Evolutionary conservation across 2,888 invertebrate species (phyloP).

Genomic region (Elysia crispata): DNA sequence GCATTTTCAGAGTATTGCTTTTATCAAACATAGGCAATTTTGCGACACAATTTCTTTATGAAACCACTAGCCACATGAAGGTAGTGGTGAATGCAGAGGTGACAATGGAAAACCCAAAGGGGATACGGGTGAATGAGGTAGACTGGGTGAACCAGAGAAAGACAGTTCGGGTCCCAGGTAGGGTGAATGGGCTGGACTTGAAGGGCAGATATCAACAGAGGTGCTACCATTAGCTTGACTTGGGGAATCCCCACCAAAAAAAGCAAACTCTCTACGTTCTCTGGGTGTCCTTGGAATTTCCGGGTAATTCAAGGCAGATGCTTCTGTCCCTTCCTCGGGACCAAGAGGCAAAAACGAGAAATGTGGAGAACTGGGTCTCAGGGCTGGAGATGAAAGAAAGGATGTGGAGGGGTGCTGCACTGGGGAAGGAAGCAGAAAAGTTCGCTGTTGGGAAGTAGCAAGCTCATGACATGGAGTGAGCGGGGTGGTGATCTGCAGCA

Average conservation of each 20-base stretch:
- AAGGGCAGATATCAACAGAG: constrained; percentile 15
- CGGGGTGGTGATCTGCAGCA: constrained; percentile 30
- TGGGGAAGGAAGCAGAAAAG: background rate
- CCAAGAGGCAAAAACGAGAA: constrained; percentile 35
- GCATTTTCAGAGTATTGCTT: too few relatives aligned
- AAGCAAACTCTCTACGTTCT: constrained; percentile 3
- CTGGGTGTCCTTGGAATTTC: constrained; percentile 29
- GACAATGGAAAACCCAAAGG: constrained; percentile 39
- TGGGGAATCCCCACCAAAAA: constrained; percentile 24
- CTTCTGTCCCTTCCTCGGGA: constrained; percentile 2
- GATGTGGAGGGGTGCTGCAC: background rate
- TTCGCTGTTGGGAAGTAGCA: background rate
- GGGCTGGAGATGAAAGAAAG: background rate
- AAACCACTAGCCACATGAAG: constrained; percentile 31
- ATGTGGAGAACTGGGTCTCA: background rate
- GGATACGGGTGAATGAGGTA: constrained; percentile 40
- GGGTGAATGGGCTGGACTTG: background rate
- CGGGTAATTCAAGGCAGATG: background rate
- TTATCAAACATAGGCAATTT: too few relatives aligned
- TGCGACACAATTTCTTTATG: too few relatives aligned
- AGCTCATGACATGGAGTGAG: background rate
- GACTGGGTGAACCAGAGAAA: background rate
- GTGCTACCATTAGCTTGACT: constrained; percentile 14
- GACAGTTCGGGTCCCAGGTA: too few relatives aligned
- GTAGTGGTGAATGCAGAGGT: constrained; percentile 42